phyloP scores from a whole-genome alignment of 1,140 invertebrate species.

The Samia ricini region DNA sequence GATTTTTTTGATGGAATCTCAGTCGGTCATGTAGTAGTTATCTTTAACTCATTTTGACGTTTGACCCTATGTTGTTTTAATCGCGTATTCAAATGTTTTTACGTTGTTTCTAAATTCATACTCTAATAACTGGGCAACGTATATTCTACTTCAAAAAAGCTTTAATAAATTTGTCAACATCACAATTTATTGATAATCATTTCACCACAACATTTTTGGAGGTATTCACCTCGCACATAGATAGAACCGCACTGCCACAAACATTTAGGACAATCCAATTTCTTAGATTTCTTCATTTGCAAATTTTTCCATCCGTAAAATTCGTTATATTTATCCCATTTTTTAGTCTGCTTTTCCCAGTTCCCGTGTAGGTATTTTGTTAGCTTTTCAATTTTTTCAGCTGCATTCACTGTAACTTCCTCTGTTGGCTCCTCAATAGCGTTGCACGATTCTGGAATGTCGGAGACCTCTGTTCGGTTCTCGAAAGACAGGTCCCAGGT shows the following conservation, averaged over 20 bases:
- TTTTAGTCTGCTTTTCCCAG: constrained; percentile 37
- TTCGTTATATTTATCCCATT: constrained; percentile 49
- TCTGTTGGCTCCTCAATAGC: constrained; percentile 42
- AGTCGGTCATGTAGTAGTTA: no score
- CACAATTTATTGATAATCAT: constrained; percentile 32
- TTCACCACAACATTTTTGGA: constrained; percentile 41
- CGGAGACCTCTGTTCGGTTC: constrained; percentile 46
- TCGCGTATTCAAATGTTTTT: no score
- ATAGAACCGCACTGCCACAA: constrained; percentile 69
- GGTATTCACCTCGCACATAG: constrained; percentile 53
- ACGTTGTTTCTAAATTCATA: no score
- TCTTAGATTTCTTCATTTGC: constrained; percentile 21
- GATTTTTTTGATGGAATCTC: no score
- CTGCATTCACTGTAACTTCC: constrained; percentile 24
- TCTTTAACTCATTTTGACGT: no score
- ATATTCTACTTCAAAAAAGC: no score
- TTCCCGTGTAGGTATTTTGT: constrained; percentile 61
- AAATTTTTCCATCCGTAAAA: constrained; percentile 43
- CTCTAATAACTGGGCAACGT: no score
- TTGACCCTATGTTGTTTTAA: no score
- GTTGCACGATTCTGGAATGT: constrained; percentile 31
- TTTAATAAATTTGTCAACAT: constrained; percentile 15
- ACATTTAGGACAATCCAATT: constrained; percentile 56
- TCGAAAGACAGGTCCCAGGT: constrained; percentile 46
- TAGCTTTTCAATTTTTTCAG: constrained; percentile 71